Evolutionary conservation across 2,113 vertebrate species (phyloP).

Genomic region (Eupsittula cactorum): DNA sequence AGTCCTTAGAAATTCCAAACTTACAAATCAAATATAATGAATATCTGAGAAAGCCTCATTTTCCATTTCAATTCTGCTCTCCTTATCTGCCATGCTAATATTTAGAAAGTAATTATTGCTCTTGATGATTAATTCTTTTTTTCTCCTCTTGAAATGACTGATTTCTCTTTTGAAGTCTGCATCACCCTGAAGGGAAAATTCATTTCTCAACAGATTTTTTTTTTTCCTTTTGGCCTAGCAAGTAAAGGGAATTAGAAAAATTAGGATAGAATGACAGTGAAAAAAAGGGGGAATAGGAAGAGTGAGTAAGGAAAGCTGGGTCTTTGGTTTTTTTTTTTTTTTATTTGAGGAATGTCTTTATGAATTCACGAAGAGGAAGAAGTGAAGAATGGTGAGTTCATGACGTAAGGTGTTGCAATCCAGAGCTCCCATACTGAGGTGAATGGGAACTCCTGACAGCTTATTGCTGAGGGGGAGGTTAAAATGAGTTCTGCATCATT

Average conservation of each 20-base stretch:
- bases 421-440: not conserved
- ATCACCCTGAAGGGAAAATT: constrained; percentile 55
- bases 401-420: not conserved
- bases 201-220: constrained; percentile 36
- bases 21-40: constrained; percentile 23
- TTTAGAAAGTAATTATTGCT: constrained; percentile 70
- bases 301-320: not conserved
- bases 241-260: constrained; percentile 49
- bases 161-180: constrained; percentile 67
- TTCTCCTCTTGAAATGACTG: constrained; percentile 35
- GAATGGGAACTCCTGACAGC: not conserved
- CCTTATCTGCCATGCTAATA: constrained; percentile 61
- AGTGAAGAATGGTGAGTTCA: not conserved
- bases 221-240: not conserved
- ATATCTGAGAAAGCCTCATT: not conserved
- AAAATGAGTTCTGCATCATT: not conserved
- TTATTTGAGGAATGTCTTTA: not conserved
- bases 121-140: constrained; percentile 50
- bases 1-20: not conserved
- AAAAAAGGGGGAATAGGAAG: not conserved
- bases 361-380: not conserved
- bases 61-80: constrained; percentile 38
- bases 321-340: not conserved
- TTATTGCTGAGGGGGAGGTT: not conserved
- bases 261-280: not conserved